Evolutionary conservation across 2,113 vertebrate genomes (phyloP).

Genomic region (Regulus satrapa): DNA sequence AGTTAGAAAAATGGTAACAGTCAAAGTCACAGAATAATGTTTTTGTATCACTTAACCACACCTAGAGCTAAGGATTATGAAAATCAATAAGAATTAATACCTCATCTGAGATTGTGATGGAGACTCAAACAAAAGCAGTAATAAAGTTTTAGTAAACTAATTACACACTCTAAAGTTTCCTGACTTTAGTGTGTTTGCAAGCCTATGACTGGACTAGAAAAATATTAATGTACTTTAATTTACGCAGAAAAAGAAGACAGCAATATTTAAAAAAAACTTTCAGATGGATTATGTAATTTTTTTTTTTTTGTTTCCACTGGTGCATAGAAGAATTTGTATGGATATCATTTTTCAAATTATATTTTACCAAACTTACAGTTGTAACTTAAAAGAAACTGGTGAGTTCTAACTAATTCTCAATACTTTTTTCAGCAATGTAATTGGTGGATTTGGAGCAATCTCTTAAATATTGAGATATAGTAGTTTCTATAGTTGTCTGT

Average conservation of each 20-base stretch:
- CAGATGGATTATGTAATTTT: background rate
- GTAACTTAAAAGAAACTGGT: background rate
- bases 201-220: background rate
- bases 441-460: background rate
- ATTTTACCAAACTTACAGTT: background rate
- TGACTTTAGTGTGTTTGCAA: background rate
- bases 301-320: background rate
- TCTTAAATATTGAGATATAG: background rate
- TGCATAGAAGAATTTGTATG: background rate
- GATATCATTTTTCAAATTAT: background rate
- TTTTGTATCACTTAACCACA: background rate
- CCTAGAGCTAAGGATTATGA: background rate
- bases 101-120: background rate
- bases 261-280: background rate
- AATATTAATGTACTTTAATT: background rate
- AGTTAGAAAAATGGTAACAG: background rate
- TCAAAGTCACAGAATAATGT: background rate
- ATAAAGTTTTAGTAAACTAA: background rate
- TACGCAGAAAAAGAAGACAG: background rate
- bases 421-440: background rate
- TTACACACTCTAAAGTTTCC: background rate
- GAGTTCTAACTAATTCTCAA: background rate
- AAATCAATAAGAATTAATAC: background rate
- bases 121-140: background rate
- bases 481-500: background rate